Evolutionary conservation across 1,140 invertebrate genomes (phyloP).

Genomic region (Lethocerus indicus): DNA sequence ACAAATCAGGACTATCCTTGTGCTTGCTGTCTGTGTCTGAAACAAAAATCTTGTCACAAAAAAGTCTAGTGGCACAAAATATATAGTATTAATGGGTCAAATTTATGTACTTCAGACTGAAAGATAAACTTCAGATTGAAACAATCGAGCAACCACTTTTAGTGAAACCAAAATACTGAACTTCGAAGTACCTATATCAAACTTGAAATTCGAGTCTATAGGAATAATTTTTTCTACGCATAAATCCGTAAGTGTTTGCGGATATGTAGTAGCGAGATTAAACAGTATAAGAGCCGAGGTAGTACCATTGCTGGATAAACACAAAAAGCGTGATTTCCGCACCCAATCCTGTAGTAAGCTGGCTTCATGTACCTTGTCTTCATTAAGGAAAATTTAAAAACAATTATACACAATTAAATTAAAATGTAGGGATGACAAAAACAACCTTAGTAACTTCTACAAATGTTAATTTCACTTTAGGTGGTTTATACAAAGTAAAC

Average conservation of each 20-base stretch:
- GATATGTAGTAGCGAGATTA: too few species aligned
- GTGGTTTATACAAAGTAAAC: too few species aligned
- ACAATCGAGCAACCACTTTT: neutral
- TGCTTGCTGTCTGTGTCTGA: constrained; percentile 33
- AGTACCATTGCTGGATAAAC: too few species aligned
- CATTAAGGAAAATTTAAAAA: too few species aligned
- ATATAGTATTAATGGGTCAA: neutral
- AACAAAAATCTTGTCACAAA: constrained; percentile 15
- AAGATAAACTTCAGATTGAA: neutral
- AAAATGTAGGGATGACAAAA: too few species aligned
- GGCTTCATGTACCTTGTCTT: too few species aligned
- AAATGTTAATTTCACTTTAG: too few species aligned
- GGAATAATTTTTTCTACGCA: constrained; percentile 53
- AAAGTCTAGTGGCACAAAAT: neutral
- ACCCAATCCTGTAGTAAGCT: too few species aligned
- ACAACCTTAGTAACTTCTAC: too few species aligned
- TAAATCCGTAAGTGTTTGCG: constrained; percentile 46
- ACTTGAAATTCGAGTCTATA: constrained; percentile 56
- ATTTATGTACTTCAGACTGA: neutral
- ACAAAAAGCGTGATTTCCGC: too few species aligned
- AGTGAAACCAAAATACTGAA: neutral
- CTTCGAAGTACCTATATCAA: constrained; percentile 39
- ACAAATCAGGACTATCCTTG: constrained; percentile 32
- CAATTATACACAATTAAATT: too few species aligned
- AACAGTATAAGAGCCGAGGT: too few species aligned